A percentile compares a stretch with the other conserved stretches of the same genome.
These are phyloP conservation scores for Hirtodrosophila cameraria DNA, from an alignment of 2,888 invertebrate genomes.

Conservation along the genomic window DNA sequence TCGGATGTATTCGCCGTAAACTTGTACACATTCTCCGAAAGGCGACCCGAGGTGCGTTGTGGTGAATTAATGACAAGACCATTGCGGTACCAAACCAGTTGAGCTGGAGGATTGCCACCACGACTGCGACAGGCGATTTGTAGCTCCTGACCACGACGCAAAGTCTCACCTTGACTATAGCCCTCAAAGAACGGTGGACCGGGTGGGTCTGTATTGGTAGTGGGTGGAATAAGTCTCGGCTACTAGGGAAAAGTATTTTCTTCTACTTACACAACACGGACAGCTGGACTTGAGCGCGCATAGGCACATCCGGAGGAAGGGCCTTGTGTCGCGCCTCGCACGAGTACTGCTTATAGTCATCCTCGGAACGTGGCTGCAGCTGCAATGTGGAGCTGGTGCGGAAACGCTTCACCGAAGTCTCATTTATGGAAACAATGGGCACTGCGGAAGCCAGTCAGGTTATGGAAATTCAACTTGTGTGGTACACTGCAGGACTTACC, in stretches of 20 bases:
- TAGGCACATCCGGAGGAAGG: slow-evolving; percentile 82
- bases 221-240: background rate
- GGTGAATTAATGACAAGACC: slow-evolving; percentile 78
- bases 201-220: slow-evolving; percentile 73
- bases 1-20: slow-evolving; percentile 77
- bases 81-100: slow-evolving; percentile 82
- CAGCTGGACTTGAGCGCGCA: slow-evolving; percentile 81
- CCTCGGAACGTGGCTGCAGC: slow-evolving; percentile 79
- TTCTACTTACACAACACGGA: slow-evolving; percentile 82
- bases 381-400: slow-evolving; percentile 77
- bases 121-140: slow-evolving; percentile 82
- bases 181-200: slow-evolving; percentile 83
- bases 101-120: slow-evolving; percentile 82
- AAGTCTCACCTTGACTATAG: slow-evolving; percentile 78
- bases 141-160: slow-evolving; percentile 81
- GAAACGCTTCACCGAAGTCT: slow-evolving; percentile 77
- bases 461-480: background rate
- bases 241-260: too few relatives aligned
- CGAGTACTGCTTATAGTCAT: slow-evolving; percentile 82
- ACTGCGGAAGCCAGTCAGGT: slow-evolving; percentile 36
- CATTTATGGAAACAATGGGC: slow-evolving; percentile 76
- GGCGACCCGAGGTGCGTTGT: slow-evolving; percentile 82
- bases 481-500: slow-evolving; percentile 40
- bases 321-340: slow-evolving; percentile 82
- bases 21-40: slow-evolving; percentile 82